Evolutionary conservation across 2,797 vertebrate species (phyloP), one percentile per base, ranked within the genome.

Genomic region (Oreochromis grahami): DNA sequence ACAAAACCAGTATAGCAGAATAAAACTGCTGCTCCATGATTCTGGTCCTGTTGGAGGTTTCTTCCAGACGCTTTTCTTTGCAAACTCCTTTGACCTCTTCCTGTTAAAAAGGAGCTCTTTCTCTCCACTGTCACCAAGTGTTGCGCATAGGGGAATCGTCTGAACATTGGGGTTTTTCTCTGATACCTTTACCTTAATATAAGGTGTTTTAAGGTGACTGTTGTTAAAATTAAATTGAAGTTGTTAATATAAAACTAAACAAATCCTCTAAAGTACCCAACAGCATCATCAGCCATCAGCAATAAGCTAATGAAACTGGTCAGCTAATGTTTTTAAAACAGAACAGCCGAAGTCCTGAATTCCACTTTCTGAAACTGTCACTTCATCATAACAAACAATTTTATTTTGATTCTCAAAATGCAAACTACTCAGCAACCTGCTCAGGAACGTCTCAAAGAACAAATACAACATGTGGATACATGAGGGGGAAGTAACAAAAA

Each of bases 391-490:
- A 43, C 13, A 43, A 68, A 9, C 4, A 0, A 2, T 0, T 58
- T 43, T 4, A 6, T 6, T 15, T 65, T 24, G 8, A 24, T 43
- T 0, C 5, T 68, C 8, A 41, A 68, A 43, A 41, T 41, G 21
- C n/a, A 70, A 24, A 43, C 0, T 70, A 8, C 13, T 70, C 38
- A 17, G 21, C 38, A 43, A 43, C 21, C n/a, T 0, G 60, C 60
- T 41, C n/a, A 0, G 60, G 34, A 63, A 38, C 19, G 0, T 63
- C 19, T 63, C 58, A 63, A 63, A 38, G 58, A 38, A 38, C 34
- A 63, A 63, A 63, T 3, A 7, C 34, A 36, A 38, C 6, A 4
- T 1, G 19, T 38, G 34, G 3, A 63, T 63, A 63, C 19, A n/a
- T n/a, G n/a, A n/a, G n/a, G n/a, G n/a, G n/a, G n/a, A n/a, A n/a